Conservation (phyloP, 53 echinoderm and acorn worm genomes). For the Zoroaster sp. region DNA sequence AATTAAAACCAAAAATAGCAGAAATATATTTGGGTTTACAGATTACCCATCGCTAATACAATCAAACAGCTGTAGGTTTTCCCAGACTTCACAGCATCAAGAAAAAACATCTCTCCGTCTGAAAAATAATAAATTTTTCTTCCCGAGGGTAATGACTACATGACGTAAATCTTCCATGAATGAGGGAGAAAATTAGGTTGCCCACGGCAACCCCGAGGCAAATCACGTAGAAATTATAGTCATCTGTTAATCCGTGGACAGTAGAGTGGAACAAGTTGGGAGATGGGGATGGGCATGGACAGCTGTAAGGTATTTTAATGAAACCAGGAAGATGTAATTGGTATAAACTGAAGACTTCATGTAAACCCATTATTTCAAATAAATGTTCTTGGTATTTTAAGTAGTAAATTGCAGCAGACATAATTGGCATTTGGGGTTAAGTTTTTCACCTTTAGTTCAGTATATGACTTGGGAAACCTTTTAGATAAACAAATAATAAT, state of each 20-base stretch:
- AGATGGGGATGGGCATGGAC: neutral
- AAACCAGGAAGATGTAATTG: too few relatives aligned
- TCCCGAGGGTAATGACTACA: neutral
- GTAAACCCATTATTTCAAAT: too few relatives aligned
- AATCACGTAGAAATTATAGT: neutral
- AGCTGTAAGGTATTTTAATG: slow-evolving; percentile 17
- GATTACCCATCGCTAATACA: too few relatives aligned
- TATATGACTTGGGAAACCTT: too few relatives aligned
- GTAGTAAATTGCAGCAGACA: too few relatives aligned
- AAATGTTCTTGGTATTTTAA: too few relatives aligned
- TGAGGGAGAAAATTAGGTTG: slow-evolving; percentile 30
- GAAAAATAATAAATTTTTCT: neutral
- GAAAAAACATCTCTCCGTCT: neutral
- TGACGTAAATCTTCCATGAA: slow-evolving; percentile 23
- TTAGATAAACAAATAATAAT: too few relatives aligned
- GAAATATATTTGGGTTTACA: too few relatives aligned
- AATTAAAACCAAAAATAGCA: too few relatives aligned
- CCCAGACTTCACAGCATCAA: neutral
- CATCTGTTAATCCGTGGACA: neutral
- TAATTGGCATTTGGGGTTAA: too few relatives aligned
- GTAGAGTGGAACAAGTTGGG: neutral
- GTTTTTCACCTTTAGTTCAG: too few relatives aligned
- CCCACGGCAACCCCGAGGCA: slow-evolving; percentile 23
- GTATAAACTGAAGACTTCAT: too few relatives aligned
- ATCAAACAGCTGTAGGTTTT: neutral